Base-by-base conservation (phyloP, 1,140 invertebrate genomes). In the Euwallacea similis region DNA sequence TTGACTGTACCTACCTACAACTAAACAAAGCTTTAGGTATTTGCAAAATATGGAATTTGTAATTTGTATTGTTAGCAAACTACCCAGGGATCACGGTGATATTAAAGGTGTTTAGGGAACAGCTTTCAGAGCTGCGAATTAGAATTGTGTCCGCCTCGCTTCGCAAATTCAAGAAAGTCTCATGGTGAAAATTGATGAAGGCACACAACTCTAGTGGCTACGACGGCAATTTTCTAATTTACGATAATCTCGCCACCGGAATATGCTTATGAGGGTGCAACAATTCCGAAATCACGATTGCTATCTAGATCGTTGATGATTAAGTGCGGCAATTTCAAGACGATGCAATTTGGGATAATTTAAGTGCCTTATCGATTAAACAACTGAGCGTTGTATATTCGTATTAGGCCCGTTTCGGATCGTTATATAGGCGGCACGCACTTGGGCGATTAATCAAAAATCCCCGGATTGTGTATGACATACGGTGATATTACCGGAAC, bases 321-420 rank as follows among this genome's bases (percentile, higher is more conserved):
- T 63, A 58, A 70, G 68, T 58, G 68, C 46, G 46, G 69, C 50
- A 66, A 71, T 71, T 65, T 66, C 54, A 71, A 71, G 69, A 71
- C 69, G 69, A 66, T 71, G 62, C 69, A 71, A 71, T 71, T 71
- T 71, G n/a, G 62, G 62, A 71, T 66, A 65, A 71, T 65, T 71
- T 66, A 66, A 71, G 69, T 71, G 69, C 42, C 63, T 42, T 71
- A 71, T 71, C 69, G 69, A 71, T 71, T 71, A 71, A 71, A 71
- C 69, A 71, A 71, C 62, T 54, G 42, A 59, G n/a, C n/a, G 43
- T 41, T 46, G 41, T 21, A 44, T 61, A 62, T 55, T 11, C 50
- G 41, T 53, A 60, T 61, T 44, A 54, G 15, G 10, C 59, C 41
- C 58, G 33, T 10, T 21, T 42, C 21, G 21, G 21, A 33, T 60